phyloP scores from a whole-genome alignment of 2,888 invertebrate genomes.

The Orchesellides sinensis region DNA sequence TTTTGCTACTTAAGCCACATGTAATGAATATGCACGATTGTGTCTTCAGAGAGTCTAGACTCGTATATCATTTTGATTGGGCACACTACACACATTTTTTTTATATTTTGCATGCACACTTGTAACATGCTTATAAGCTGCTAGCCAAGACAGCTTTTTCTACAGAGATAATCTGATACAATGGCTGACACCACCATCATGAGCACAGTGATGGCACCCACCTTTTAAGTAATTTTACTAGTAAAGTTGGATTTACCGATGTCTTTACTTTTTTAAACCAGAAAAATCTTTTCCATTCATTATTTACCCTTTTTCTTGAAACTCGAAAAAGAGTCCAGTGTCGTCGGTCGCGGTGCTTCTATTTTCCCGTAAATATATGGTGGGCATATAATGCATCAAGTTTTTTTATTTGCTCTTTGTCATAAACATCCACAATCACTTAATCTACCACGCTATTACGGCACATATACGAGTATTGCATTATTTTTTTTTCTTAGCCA shows the following conservation, averaged over 20 bases:
- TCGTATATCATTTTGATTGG: conserved; percentile 60
- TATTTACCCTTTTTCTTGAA: too few species aligned
- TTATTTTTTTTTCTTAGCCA: too few species aligned
- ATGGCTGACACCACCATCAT: conserved; percentile 17
- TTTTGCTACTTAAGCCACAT: conserved; percentile 22
- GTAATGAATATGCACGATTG: conserved; percentile 23
- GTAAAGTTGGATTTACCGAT: conserved; percentile 20
- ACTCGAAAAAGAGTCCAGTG: too few species aligned
- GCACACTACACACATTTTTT: conserved; percentile 32
- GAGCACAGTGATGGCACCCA: background rate
- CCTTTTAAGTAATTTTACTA: conserved; percentile 34
- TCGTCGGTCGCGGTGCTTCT: too few species aligned
- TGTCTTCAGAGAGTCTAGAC: too few species aligned
- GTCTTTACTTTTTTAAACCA: conserved; percentile 19
- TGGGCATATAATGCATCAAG: too few species aligned
- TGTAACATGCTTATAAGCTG: background rate
- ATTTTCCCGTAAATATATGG: too few species aligned
- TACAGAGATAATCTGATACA: conserved; percentile 11
- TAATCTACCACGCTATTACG: too few species aligned
- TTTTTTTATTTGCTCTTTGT: too few species aligned
- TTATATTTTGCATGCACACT: background rate
- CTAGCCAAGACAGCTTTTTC: background rate
- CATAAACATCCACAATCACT: too few species aligned
- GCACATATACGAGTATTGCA: too few species aligned
- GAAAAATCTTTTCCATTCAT: conserved; percentile 10